Evolutionary conservation across 2,113 vertebrate species (phyloP).

Genomic region (Steatornis caripensis): DNA sequence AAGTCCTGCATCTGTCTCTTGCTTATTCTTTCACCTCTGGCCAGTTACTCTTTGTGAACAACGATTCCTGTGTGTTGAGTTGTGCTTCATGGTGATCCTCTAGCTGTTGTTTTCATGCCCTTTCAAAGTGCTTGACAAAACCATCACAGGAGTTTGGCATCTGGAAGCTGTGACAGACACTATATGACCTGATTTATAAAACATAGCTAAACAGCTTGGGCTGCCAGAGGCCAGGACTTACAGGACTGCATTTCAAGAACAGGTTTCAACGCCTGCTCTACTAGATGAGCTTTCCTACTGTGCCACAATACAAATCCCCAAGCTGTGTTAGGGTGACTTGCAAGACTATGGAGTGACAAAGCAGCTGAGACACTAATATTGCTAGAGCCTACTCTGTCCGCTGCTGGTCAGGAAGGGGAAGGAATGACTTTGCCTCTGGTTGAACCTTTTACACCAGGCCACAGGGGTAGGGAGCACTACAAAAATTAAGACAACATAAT

Average conservation of each 20-base stretch:
- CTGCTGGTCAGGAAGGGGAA: not conserved
- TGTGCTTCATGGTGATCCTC: not conserved
- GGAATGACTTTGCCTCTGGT: not conserved
- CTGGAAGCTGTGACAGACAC: not conserved
- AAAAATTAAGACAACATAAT: not conserved
- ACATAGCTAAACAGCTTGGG: conserved; percentile 15
- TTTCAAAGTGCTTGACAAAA: conserved; percentile 26
- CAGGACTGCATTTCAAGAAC: not conserved
- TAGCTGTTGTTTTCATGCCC: not conserved
- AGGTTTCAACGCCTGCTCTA: not conserved
- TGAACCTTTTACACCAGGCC: not conserved
- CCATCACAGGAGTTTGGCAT: conserved; percentile 12
- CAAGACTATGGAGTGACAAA: not conserved
- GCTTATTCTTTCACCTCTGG: not conserved
- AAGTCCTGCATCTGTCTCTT: not conserved
- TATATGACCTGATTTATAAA: conserved; percentile 5
- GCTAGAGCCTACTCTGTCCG: not conserved
- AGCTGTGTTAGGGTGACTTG: not conserved
- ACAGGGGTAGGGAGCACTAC: not conserved
- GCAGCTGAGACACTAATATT: not conserved
- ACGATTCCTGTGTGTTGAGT: not conserved
- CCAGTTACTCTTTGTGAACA: not conserved
- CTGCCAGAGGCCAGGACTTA: conserved; percentile 40
- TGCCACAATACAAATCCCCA: not conserved
- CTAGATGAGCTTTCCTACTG: not conserved